Evolutionary conservation across 2,113 vertebrate genomes (phyloP), one percentile per base, ranked within the genome.

Genomic region (Dendrocopos noguchii): DNA sequence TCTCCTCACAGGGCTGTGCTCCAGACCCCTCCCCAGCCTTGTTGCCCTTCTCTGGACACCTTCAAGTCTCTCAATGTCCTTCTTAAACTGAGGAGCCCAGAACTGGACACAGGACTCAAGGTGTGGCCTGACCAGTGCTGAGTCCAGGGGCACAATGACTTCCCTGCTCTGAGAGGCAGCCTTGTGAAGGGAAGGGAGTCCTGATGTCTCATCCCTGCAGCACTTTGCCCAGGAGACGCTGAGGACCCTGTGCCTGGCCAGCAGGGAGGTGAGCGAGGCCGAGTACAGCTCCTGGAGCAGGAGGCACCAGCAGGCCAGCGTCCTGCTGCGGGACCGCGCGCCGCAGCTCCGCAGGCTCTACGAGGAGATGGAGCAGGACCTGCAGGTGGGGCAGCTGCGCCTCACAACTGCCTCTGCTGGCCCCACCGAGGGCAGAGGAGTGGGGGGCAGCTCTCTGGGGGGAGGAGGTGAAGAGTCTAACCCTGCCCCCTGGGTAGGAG

Each of bases 201-300:
- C 72, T 80, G 64, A 90, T 13, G 56, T 74, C 6, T 8, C 7
- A 5, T 56, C 52, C 66, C 57, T 75, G 34, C 97, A 99, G 98
- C 86, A 91, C 87, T 99, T 99, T 13, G 98, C 97, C 0, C 77
- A 96, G 36, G 91, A 98, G 94, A 98, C 97, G 8, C 96, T 99
- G 89, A 97, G 99, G 96, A 99, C 99, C 2, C 96, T 99, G 86
- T 99, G 99, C 86, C 52, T 99, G 96, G 98, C 98, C 22, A 98
- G 97, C 95, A 98, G 98, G 96, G 97, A 97, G 39, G 98, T 99
- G 90, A 93, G 97, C 5, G 97, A 98, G 95, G 91, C 63, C 0
- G 94, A 61, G 4, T 99, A 98, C 78, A 31, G 75, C 2, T 29
- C 87, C 20, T 99, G 99, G 99, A 97, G 91, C 59, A 96, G 85